These are phyloP conservation scores for Felis chaus DNA, from an alignment of 2,113 vertebrate species.

Conservation along the genomic window DNA sequence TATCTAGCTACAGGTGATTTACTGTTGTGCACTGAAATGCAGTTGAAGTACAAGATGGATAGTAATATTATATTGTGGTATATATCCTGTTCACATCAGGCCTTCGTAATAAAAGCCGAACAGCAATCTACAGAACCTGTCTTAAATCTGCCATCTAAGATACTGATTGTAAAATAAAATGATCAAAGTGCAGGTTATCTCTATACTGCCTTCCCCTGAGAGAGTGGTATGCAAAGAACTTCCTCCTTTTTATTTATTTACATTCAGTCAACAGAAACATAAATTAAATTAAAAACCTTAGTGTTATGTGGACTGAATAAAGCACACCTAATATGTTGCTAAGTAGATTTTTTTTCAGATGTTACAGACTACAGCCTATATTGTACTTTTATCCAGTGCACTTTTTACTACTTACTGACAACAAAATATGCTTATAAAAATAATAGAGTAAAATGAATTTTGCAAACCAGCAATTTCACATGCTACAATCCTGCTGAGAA, in stretches of 20 bases:
- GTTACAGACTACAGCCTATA: neutral
- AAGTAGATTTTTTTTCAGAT: slow-evolving; percentile 17
- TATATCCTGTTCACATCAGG: slow-evolving; percentile 77
- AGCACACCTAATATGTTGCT: slow-evolving; percentile 55
- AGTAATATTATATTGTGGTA: slow-evolving; percentile 69
- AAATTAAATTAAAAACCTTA: slow-evolving; percentile 71
- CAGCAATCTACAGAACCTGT: slow-evolving; percentile 75
- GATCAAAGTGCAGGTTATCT: slow-evolving; percentile 68
- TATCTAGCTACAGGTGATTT: slow-evolving; percentile 67
- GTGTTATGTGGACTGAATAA: slow-evolving; percentile 67
- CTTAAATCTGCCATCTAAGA: slow-evolving; percentile 80
- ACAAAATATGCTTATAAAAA: slow-evolving; percentile 62
- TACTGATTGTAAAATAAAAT: slow-evolving; percentile 79
- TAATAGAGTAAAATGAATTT: slow-evolving; percentile 60
- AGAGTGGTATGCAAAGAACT: slow-evolving; percentile 61
- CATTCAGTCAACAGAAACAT: slow-evolving; percentile 71
- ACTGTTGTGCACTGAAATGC: slow-evolving; percentile 39
- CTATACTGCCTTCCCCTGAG: slow-evolving; percentile 54
- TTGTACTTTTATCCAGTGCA: neutral
- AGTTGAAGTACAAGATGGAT: slow-evolving; percentile 64
- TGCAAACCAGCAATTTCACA: slow-evolving; percentile 60
- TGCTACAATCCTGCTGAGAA: slow-evolving; percentile 31
- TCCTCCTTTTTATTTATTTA: slow-evolving; percentile 74
- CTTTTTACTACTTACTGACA: slow-evolving; percentile 11
- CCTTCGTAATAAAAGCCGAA: slow-evolving; percentile 73